A percentile compares a stretch with the other conserved stretches of the same genome.
Evolutionary conservation across 2,888 invertebrate genomes (phyloP).

Genomic region (Nomada fabriciana): DNA sequence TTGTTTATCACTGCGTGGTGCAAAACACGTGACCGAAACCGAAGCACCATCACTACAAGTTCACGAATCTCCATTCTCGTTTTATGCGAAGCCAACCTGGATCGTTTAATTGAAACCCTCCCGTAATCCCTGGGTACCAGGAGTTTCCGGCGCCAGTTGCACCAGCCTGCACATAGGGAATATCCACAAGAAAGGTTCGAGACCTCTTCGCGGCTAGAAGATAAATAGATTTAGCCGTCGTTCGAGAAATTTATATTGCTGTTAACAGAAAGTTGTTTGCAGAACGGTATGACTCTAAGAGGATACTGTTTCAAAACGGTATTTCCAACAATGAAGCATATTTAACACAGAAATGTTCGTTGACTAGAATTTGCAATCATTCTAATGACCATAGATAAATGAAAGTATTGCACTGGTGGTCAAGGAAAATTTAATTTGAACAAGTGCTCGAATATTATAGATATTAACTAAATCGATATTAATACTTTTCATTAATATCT

Average conservation of each 20-base stretch:
- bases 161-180: conserved; percentile 31
- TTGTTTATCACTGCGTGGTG: too few species aligned
- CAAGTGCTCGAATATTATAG: too few species aligned
- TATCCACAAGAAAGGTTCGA: conserved; percentile 41
- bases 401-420: too few species aligned
- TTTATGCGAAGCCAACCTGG: neutral
- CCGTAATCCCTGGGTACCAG: conserved; percentile 43
- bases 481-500: too few species aligned
- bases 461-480: too few species aligned
- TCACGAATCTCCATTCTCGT: neutral
- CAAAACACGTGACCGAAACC: neutral
- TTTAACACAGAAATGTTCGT: neutral
- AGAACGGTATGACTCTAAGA: neutral
- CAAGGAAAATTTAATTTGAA: too few species aligned
- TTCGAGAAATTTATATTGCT: conserved; percentile 30
- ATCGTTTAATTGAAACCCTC: conserved; percentile 56
- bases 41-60: neutral
- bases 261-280: conserved; percentile 8
- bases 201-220: conserved; percentile 27
- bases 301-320: neutral
- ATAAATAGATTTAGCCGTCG: conserved; percentile 8
- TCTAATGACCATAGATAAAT: too few species aligned
- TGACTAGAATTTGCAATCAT: neutral
- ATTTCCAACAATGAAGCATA: neutral
- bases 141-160: conserved; percentile 48